These are phyloP conservation scores for Tachysurus vachellii DNA, from an alignment of 2,113 vertebrate genomes.

Conservation along the genomic window DNA sequence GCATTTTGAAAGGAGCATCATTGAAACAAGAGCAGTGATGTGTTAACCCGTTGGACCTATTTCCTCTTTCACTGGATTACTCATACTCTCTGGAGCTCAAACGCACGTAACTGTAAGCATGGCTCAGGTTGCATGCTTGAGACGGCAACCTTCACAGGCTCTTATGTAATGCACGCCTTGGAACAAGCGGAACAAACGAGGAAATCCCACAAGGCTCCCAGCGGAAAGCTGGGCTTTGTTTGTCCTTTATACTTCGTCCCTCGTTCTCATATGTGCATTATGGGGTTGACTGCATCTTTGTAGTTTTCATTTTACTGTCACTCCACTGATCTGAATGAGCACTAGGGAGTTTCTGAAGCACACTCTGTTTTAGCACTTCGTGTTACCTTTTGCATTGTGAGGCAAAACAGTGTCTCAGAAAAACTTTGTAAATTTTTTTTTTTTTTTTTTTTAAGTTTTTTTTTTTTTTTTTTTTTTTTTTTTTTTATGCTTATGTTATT, in stretches of 20 bases:
- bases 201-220: conserved; percentile 36
- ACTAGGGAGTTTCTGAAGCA: background rate
- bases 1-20: background rate
- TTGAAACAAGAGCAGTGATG: background rate
- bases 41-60: conserved; percentile 33
- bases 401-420: background rate
- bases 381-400: background rate
- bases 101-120: conserved; percentile 29
- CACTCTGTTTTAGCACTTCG: background rate
- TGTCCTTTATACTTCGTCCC: conserved; percentile 11
- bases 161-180: conserved; percentile 43
- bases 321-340: conserved; percentile 32
- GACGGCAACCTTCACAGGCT: conserved; percentile 27
- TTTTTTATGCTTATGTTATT: background rate
- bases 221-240: conserved; percentile 29
- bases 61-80: conserved; percentile 21
- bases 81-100: background rate
- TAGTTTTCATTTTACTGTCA: conserved; percentile 32
- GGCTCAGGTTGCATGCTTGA: conserved; percentile 28
- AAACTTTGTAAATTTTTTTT: background rate
- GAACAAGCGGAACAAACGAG: conserved; percentile 2
- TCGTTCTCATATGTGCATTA: background rate
- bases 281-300: background rate
- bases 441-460: background rate
- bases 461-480: background rate